Base-by-base conservation (phyloP, 2,797 vertebrate genomes). In the Synaphobranchus kaupii region DNA sequence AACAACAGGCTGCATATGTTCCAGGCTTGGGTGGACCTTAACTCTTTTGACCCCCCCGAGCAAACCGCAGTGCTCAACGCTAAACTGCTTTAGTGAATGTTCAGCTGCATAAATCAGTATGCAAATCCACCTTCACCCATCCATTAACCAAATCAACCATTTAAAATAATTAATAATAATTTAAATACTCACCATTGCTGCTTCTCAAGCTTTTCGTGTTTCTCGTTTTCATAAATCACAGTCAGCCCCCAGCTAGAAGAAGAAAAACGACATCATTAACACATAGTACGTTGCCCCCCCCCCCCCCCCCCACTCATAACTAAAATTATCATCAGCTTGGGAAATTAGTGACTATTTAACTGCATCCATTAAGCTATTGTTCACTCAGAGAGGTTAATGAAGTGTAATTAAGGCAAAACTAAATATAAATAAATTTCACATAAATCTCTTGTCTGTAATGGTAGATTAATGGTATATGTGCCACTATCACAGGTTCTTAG, bases 241-340 rank as follows among this genome's bases (percentile, higher is more conserved):
- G 98, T 99, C 88, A 99, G 94, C 68, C 97, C 98, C 97, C 97
- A 99, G 87, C 98, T 99, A 92, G 22, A 94, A 31, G 85, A 0
- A 90, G 22, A 89, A 0, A 88, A 44, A 44, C 6, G 1, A 20
- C 34, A n/a, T 81, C 78, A 81, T 81, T 50, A 48, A 7, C 8
- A 7, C 8, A 81, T 20, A 50, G 47, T 50, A 50, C 22, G 50
- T 6, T 22, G 39, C 76, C 31, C 39, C 31, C 31, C 31, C 20
- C 47, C 22, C 44, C 8, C 8, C 22, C 47, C 15, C 39, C 3
- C 39, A 39, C 39, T 39, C 39, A 48, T 48, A 47, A 48, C 34
- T 80, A 20, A 47, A 25, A 80, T 47, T 25, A 80, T 15, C 39
- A 47, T 22, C 76, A 80, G 44, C 76, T 47, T 9, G 34, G 17